Conservation (phyloP, 2,797 vertebrate species). For the Coregonus ussuriensis region DNA sequence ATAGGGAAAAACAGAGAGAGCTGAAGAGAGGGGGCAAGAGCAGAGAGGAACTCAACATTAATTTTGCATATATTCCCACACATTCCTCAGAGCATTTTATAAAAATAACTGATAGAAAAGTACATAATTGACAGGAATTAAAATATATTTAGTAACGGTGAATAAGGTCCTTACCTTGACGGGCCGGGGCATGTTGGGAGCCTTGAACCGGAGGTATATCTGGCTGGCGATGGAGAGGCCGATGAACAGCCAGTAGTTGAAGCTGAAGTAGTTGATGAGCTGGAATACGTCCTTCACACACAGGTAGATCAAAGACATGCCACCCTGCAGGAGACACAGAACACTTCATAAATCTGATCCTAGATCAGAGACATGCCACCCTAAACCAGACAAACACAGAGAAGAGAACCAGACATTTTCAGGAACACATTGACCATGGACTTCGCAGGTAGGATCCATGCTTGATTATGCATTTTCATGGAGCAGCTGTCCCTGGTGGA, state of each 20-base stretch:
- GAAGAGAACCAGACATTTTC: too few relatives aligned
- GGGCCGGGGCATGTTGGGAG: conserved; percentile 74
- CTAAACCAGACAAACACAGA: neutral
- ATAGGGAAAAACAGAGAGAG: conserved; percentile 82
- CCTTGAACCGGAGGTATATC: conserved; percentile 80
- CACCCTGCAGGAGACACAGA: conserved; percentile 64
- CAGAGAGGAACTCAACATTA: neutral
- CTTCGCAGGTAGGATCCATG: too few relatives aligned
- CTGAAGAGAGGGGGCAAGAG: conserved; percentile 55
- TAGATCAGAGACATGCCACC: neutral
- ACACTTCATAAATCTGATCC: neutral
- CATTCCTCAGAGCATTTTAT: neutral
- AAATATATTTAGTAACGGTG: neutral
- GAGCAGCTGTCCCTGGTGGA: too few relatives aligned
- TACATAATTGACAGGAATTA: neutral
- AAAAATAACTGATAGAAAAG: neutral
- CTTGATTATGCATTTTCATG: neutral
- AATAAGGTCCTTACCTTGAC: conserved; percentile 70
- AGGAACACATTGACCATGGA: too few relatives aligned
- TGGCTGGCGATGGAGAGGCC: conserved; percentile 80
- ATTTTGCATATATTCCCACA: neutral
- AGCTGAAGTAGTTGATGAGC: conserved; percentile 86
- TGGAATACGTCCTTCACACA: conserved; percentile 80
- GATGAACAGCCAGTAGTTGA: conserved; percentile 86
- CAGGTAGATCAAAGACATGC: conserved; percentile 78